Conservation (phyloP, 2,888 invertebrate species). For the Epistrophella euchroma region DNA sequence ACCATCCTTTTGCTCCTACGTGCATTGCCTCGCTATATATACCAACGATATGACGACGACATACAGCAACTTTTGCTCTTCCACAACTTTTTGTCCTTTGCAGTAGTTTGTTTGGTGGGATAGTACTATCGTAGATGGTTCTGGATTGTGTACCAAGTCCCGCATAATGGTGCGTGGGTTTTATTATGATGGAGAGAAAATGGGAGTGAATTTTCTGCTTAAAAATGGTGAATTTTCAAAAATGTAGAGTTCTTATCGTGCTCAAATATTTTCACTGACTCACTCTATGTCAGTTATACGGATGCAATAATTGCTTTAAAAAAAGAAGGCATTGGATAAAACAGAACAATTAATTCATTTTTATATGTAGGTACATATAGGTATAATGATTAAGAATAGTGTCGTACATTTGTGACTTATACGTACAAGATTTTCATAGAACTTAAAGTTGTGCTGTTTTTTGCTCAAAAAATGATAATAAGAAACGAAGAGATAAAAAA, state of each 20-base stretch:
- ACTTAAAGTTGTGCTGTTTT: no score
- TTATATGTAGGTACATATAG: slow-evolving; percentile 22
- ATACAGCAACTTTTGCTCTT: slow-evolving; percentile 63
- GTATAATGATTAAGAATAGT: slow-evolving; percentile 59
- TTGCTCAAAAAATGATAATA: no score
- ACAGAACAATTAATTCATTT: no score
- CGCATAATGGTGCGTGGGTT: slow-evolving; percentile 17
- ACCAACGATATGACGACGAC: background rate
- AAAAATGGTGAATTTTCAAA: slow-evolving; percentile 12
- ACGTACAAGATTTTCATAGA: background rate
- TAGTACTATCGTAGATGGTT: background rate
- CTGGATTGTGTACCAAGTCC: background rate
- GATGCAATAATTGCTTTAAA: slow-evolving; percentile 30
- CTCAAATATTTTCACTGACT: background rate
- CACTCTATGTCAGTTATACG: background rate
- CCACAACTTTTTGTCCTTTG: slow-evolving; percentile 23
- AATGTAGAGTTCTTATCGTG: slow-evolving; percentile 14
- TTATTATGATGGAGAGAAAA: background rate
- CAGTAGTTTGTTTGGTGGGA: slow-evolving; percentile 4
- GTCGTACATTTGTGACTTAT: background rate
- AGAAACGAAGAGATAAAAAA: no score
- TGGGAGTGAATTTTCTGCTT: background rate
- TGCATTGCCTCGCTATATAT: slow-evolving; percentile 27
- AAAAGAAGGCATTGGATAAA: slow-evolving; percentile 12
- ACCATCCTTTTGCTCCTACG: slow-evolving; percentile 41